These are phyloP conservation scores for Agapornis canus DNA, from an alignment of 2,797 vertebrate genomes.

Conservation along the genomic window DNA sequence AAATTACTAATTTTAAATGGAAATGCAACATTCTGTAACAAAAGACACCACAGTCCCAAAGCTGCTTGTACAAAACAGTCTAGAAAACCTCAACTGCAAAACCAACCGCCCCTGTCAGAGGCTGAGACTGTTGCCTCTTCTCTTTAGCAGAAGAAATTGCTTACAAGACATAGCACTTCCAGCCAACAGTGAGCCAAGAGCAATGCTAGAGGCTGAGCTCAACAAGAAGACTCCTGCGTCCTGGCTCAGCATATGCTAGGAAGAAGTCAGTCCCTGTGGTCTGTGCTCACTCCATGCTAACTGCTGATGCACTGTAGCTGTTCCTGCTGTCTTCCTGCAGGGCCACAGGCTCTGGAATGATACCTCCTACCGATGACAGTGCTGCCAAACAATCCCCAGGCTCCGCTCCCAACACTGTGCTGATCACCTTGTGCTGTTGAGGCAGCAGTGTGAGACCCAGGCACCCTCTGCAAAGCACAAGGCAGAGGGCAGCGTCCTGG, in stretches of 20 bases:
- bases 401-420: neutral
- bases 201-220: constrained; percentile 38
- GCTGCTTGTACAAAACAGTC: constrained; percentile 25
- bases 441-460: neutral
- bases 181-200: constrained; percentile 34
- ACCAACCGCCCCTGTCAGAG: constrained; percentile 17
- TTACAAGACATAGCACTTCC: constrained; percentile 22
- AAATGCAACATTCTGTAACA: constrained; percentile 61
- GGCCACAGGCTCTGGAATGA: neutral
- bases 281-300: neutral
- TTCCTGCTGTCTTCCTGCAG: neutral
- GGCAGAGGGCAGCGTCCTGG: neutral
- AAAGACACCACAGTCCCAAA: constrained; percentile 5
- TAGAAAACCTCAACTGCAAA: constrained; percentile 42
- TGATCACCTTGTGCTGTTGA: neutral
- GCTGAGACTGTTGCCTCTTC: neutral
- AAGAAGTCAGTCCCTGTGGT: neutral
- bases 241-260: constrained; percentile 9
- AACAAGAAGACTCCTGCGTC: neutral
- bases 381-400: neutral
- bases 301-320: neutral
- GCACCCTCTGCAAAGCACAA: neutral
- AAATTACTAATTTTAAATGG: constrained; percentile 70
- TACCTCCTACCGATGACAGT: neutral
- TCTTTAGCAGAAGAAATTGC: constrained; percentile 23